These are phyloP conservation scores for Corythornis cristatus DNA, from an alignment of 2,113 vertebrate genomes.

Conservation along the genomic window DNA sequence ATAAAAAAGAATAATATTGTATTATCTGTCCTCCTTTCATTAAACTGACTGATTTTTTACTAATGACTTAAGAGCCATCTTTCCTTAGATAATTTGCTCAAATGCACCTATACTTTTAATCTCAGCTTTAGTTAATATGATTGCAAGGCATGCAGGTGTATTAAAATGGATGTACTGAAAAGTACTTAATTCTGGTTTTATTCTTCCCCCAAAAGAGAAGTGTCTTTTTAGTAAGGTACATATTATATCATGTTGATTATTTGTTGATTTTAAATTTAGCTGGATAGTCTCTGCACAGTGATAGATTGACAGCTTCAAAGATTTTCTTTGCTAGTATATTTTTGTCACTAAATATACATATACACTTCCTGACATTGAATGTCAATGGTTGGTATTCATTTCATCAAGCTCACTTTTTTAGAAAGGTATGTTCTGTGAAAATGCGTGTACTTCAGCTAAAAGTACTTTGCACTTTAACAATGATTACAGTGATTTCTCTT, in stretches of 20 bases:
- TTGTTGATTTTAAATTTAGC: slow-evolving; percentile 4
- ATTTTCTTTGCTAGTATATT: not conserved
- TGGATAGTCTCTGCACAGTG: not conserved
- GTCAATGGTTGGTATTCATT: not conserved
- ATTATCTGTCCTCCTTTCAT: slow-evolving; percentile 2
- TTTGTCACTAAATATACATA: not conserved
- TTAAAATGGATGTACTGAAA: not conserved
- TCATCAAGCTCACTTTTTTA: not conserved
- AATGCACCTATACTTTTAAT: not conserved
- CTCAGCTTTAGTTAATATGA: not conserved
- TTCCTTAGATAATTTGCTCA: not conserved
- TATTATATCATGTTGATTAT: not conserved
- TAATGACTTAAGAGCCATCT: slow-evolving; percentile 15
- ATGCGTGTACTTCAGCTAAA: not conserved
- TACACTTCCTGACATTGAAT: not conserved
- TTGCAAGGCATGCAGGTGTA: not conserved
- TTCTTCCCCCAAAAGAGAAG: not conserved
- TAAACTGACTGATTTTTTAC: not conserved
- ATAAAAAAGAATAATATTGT: slow-evolving; percentile 25
- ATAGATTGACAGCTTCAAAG: not conserved
- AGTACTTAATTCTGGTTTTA: not conserved
- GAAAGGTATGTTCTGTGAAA: not conserved
- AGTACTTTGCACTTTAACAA: not conserved
- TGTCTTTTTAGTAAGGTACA: not conserved
- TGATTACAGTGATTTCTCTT: not conserved